Evolutionary conservation across 2,888 invertebrate species (phyloP).

Genomic region (Eremobia ochroleuca): DNA sequence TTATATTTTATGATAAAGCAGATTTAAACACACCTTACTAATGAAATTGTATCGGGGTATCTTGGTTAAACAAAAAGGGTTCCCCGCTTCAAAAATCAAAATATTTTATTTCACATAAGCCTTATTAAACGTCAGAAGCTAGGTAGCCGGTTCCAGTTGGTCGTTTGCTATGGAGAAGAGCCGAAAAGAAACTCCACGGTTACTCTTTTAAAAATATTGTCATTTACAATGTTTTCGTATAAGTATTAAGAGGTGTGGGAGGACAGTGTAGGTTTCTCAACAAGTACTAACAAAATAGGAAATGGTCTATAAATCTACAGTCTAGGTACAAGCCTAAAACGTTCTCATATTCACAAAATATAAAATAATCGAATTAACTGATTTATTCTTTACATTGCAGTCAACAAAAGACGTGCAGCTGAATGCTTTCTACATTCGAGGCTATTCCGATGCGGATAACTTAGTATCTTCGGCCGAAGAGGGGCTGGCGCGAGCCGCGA

Average conservation of each 20-base stretch:
- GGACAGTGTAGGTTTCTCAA: background rate
- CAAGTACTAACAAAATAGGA: background rate
- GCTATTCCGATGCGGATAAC: slow-evolving; percentile 88
- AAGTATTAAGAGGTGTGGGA: no score
- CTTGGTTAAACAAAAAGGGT: background rate
- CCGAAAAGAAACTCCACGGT: no score
- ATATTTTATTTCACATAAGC: no score
- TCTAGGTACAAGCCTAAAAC: background rate
- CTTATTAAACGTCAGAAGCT: background rate
- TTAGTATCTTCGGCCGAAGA: slow-evolving; percentile 88
- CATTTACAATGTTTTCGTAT: background rate
- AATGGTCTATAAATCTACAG: background rate
- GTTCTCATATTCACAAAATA: background rate
- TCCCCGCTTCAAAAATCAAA: background rate
- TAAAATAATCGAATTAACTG: no score
- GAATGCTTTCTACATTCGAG: slow-evolving; percentile 90
- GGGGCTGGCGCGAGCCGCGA: slow-evolving; percentile 90
- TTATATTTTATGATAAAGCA: background rate
- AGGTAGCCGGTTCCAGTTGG: no score
- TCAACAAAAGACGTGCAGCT: slow-evolving; percentile 90
- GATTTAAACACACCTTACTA: background rate
- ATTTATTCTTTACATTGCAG: slow-evolving; percentile 72
- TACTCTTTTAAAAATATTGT: background rate
- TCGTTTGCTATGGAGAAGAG: no score
- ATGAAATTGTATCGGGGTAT: background rate